Conservation (phyloP, 2,113 vertebrate species). For the Shinisaurus crocodilurus region DNA sequence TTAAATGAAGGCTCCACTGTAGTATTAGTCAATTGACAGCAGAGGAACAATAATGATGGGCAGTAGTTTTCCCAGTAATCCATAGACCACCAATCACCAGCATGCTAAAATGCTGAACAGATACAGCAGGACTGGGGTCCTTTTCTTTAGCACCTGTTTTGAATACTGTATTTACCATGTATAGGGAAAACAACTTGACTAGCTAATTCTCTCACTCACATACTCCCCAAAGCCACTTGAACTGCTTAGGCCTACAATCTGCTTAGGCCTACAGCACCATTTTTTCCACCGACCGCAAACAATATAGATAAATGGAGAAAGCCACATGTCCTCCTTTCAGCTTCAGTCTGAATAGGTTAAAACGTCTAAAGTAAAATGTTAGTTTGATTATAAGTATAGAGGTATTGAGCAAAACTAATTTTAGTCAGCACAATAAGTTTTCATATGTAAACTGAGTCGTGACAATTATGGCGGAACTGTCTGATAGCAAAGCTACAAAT, state of each 20-base stretch:
- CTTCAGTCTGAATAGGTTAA: neutral
- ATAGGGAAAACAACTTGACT: neutral
- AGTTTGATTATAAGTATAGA: conserved; percentile 2
- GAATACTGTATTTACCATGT: neutral
- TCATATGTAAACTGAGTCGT: neutral
- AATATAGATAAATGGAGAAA: neutral
- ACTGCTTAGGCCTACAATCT: neutral
- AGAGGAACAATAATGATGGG: neutral
- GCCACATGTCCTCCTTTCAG: neutral
- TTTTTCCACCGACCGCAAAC: neutral
- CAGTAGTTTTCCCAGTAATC: neutral
- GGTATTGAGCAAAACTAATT: neutral
- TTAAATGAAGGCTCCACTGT: neutral
- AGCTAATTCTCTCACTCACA: neutral
- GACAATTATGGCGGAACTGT: neutral
- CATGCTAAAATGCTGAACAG: neutral
- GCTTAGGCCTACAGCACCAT: neutral
- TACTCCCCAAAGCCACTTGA: neutral
- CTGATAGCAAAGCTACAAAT: neutral
- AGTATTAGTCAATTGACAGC: neutral
- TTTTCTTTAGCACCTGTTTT: neutral
- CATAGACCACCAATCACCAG: neutral
- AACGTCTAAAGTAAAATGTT: conserved; percentile 14
- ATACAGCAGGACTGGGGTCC: neutral
- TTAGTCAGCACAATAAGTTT: neutral